Conservation (phyloP, 1,140 invertebrate species). For the Bombus waltoni region DNA sequence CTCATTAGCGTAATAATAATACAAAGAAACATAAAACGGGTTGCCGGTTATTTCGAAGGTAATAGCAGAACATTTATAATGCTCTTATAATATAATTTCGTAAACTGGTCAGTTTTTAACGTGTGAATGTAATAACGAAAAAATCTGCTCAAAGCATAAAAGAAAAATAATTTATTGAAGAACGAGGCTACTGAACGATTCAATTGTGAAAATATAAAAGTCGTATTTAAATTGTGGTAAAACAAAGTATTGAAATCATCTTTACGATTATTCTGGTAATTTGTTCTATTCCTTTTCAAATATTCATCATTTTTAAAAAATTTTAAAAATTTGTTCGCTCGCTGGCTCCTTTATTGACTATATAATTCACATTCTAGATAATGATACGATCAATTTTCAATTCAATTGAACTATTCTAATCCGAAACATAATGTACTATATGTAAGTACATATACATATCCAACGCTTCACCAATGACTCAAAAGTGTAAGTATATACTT, state of each 20-base stretch:
- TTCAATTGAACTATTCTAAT: background rate
- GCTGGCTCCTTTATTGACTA: background rate
- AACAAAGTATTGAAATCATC: background rate
- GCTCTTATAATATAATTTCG: background rate
- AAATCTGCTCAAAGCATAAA: background rate
- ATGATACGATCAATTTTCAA: background rate
- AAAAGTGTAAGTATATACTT: too few relatives aligned
- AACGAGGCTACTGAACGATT: background rate
- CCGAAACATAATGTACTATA: too few relatives aligned
- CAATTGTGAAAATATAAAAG: background rate
- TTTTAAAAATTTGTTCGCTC: background rate
- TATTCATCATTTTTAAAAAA: background rate
- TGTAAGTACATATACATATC: too few relatives aligned
- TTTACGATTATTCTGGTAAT: background rate
- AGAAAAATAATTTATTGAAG: background rate
- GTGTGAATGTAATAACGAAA: background rate
- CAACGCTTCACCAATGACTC: too few relatives aligned
- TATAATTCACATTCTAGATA: background rate
- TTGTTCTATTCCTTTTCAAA: background rate
- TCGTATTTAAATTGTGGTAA: too few relatives aligned
- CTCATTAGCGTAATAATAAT: background rate
- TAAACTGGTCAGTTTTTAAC: background rate
- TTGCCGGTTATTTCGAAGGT: background rate
- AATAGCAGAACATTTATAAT: background rate
- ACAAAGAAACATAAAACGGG: background rate